phyloP scores from a whole-genome alignment of 2,113 vertebrate species.

The Accipiter virgatus region DNA sequence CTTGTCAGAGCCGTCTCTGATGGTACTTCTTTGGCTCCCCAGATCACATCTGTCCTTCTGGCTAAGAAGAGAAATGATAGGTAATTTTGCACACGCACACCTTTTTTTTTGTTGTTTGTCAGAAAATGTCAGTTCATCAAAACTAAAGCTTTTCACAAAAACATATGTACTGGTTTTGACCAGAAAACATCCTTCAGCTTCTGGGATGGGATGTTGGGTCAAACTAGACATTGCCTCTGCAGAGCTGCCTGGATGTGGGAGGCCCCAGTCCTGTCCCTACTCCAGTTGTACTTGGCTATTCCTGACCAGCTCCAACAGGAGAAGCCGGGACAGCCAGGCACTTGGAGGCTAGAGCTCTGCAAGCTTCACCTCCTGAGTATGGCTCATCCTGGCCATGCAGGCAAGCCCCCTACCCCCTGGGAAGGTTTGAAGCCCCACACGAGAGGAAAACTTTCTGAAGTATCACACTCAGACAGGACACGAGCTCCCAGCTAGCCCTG shows the following conservation, averaged over 20 bases:
- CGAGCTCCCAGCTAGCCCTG: not conserved
- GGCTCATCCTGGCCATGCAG: not conserved
- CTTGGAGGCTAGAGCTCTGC: accelerated
- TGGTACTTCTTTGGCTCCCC: not conserved
- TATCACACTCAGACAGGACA: not conserved
- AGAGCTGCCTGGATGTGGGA: not conserved
- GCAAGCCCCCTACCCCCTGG: accelerated
- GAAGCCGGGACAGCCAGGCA: not conserved
- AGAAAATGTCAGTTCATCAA: not conserved
- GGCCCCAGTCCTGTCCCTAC: too few relatives aligned
- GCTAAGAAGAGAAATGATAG: not conserved
- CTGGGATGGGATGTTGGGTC: not conserved
- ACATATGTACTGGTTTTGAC: not conserved
- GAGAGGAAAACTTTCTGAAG: not conserved
- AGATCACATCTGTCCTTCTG: not conserved
- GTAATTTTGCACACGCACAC: not conserved
- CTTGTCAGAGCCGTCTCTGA: not conserved
- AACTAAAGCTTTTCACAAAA: not conserved
- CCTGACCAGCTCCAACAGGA: not conserved
- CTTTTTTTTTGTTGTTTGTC: too few relatives aligned
- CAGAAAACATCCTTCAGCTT: not conserved
- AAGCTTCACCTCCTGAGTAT: not conserved
- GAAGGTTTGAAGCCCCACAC: not conserved
- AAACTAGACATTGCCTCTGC: not conserved
- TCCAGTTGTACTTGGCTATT: not conserved